Evolutionary conservation across 2,888 invertebrate genomes (phyloP).

Genomic region (Nineta flava): DNA sequence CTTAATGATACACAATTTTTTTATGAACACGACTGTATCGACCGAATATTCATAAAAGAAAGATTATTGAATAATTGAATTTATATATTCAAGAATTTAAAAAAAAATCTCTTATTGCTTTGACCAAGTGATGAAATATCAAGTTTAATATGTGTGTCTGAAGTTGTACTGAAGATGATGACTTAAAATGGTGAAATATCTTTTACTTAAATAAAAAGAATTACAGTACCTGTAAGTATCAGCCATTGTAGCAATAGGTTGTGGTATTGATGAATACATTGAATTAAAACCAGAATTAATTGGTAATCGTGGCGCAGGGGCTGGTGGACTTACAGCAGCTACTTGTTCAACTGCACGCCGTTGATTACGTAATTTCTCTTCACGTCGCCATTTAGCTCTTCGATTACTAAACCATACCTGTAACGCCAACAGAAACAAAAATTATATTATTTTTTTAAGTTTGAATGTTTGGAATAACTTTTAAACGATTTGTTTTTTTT

Average conservation of each 20-base stretch:
- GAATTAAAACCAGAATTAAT: constrained; percentile 81
- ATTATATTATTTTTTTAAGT: no score
- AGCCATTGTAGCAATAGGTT: constrained; percentile 86
- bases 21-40: no score
- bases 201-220: no score
- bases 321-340: constrained; percentile 34
- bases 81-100: no score
- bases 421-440: constrained; percentile 2
- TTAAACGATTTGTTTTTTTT: background rate
- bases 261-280: constrained; percentile 91
- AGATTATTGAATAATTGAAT: no score
- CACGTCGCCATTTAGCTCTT: constrained; percentile 96
- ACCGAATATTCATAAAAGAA: no score
- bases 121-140: no score
- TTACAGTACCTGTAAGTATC: constrained; percentile 58
- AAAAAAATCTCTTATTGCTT: no score
- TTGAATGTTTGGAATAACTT: background rate
- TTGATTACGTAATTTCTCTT: constrained; percentile 95
- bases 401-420: constrained; percentile 99
- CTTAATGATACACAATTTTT: no score
- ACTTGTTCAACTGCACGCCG: constrained; percentile 46
- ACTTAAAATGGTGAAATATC: no score
- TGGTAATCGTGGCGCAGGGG: constrained; percentile 45
- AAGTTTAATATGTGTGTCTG: no score
- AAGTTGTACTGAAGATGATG: no score